Evolutionary conservation across 2,888 invertebrate genomes (phyloP), one percentile per base, ranked within the genome.

Genomic region (Nomada fucata): DNA sequence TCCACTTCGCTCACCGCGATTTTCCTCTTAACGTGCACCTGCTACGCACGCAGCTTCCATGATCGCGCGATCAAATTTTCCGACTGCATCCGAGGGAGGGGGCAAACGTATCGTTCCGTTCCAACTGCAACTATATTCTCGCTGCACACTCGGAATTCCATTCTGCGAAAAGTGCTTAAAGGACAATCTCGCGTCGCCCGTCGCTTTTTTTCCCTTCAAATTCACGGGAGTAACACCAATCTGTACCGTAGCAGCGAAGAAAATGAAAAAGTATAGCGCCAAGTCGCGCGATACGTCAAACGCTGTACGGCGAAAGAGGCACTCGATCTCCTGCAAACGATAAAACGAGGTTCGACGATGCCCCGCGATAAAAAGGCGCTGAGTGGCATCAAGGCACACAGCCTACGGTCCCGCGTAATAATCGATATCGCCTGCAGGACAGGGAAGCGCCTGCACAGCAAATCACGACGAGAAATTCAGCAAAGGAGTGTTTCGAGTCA

Each of bases 401-500:
- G 85, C 71, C 83, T 76, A 82, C 53, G 71, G 70, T 68, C 55
- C 52, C 69, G 63, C 76, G 65, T 76, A 57, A 87, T 83, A 83
- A 87, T 85, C 86, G 73, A 87, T 85, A 77, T 65, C 69, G 55
- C 42, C 42, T 13, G 36, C 59, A 0, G n/a, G 18, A 36, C 36
- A 55, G 44, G 60, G 36, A 64, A 76, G 47, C 64, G 87, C 87
- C 75, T 10, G 71, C 69, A 63, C 81, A 78, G 85, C 85, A 60
- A 59, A 79, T 83, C 85, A 77, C 59, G 64, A 61, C 67, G 61
- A 36, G 81, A 83, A 87, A 84, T 69, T 82, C 84, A 42, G 64
- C 61, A 72, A 79, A 82, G 78, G 68, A n/a, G 20, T 53, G 36
- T 77, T 57, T 47, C 77, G 81, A 87, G 81, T 87, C 87, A 84